Base-by-base conservation (phyloP, 1,140 invertebrate species). In the Antheraea mylitta region DNA sequence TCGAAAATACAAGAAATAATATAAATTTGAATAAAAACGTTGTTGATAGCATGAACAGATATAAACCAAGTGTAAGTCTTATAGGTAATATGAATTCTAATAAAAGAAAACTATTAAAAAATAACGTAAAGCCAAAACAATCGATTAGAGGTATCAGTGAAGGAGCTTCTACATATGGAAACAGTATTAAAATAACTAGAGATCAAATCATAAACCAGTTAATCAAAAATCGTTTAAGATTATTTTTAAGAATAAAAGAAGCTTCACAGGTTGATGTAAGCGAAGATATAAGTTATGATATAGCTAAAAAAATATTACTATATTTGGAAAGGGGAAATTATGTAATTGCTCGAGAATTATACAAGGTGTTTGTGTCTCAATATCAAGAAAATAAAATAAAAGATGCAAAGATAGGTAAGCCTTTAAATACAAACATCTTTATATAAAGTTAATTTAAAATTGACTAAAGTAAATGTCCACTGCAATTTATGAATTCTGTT, bases 181-280 rank as follows among this genome's bases (percentile, higher is more conserved):
- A 4, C 11, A 53, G 74, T 71, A 61, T 77, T 18, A 87, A 79
- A 68, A 42, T 89, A 13, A 79, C 77, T 11, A 83, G 80, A 79
- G 79, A 87, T 59, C 78, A 84, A 68, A 80, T 89, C 36, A 65
- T 91, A 16, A 83, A 77, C 70, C 83, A 87, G 61, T 65, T 91
- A 13, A 90, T 91, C 10, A 80, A 74, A 18, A 90, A 89, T 70
- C 81, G 86, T n/a, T 71, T 89, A 22, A 61, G 75, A 36, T 48
- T 77, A n/a, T 91, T 82, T 76, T 60, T 90, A 45, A 77, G 75
- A 66, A 66, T 71, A 1, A 88, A 82, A 70, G 80, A 88, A 72
- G 66, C 68, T 7, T 70, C 68, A 58, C 76, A 62, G 7, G 9
- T 10, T 13, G 70, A 82, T 68, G 53, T 79, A 0, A 70, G 58